phyloP scores from a whole-genome alignment of 1,140 invertebrate genomes.

The Batillaria attramentaria region DNA sequence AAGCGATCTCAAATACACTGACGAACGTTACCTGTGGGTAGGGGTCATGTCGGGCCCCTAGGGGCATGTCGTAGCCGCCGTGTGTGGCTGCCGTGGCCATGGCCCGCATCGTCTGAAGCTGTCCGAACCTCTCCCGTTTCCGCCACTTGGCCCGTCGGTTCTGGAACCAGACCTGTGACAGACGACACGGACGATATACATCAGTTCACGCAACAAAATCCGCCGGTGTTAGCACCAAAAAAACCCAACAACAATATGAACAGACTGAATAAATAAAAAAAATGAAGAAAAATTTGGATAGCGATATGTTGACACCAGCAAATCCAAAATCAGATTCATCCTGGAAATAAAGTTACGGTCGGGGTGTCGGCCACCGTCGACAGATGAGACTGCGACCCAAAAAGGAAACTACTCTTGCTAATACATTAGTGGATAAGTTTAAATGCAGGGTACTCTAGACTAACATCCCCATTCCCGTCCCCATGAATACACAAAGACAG shows the following conservation, averaged over 20 bases:
- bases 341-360: too few species aligned
- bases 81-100: slow-evolving; percentile 58
- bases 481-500: neutral
- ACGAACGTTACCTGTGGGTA: slow-evolving; percentile 50
- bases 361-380: too few species aligned
- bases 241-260: neutral
- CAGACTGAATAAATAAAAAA: too few species aligned
- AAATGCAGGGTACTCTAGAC: too few species aligned
- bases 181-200: neutral
- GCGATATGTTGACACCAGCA: too few species aligned
- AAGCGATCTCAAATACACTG: neutral
- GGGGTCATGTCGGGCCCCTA: slow-evolving; percentile 56
- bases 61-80: slow-evolving; percentile 59
- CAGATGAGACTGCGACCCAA: too few species aligned
- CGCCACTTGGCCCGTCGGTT: slow-evolving; percentile 98
- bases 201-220: neutral
- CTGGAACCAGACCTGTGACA: slow-evolving; percentile 96
- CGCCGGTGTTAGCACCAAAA: neutral
- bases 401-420: too few species aligned
- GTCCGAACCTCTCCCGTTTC: slow-evolving; percentile 76
- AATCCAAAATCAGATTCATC: too few species aligned
- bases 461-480: neutral
- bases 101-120: slow-evolving; percentile 63
- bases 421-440: too few species aligned
- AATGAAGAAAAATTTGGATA: too few species aligned